Conservation (phyloP, 2,113 vertebrate species). For the Cynocephalus volans region DNA sequence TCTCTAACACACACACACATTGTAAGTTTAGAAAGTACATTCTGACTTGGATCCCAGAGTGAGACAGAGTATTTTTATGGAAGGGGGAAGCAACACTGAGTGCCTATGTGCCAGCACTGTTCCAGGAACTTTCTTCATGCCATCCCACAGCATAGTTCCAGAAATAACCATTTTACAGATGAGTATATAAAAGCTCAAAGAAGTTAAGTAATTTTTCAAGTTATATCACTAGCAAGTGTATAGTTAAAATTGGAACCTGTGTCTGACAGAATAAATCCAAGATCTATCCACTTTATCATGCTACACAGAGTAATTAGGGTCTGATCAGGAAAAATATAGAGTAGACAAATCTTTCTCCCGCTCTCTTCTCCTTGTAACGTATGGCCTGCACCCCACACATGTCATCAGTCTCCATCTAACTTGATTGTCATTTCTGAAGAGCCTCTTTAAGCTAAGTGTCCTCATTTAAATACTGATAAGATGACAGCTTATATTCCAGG, state of each 20-base stretch:
- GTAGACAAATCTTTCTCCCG: neutral
- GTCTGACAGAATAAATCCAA: constrained; percentile 49
- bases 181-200: neutral
- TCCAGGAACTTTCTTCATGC: neutral
- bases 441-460: neutral
- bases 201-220: constrained; percentile 24
- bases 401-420: neutral
- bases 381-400: neutral
- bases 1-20: too few relatives aligned
- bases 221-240: neutral
- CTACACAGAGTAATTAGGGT: neutral
- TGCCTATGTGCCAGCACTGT: neutral
- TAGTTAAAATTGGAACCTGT: neutral
- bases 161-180: neutral
- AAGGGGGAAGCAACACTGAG: neutral
- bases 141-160: neutral
- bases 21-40: neutral
- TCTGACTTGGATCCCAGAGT: neutral
- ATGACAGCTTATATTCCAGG: neutral
- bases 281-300: neutral
- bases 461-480: constrained; percentile 32
- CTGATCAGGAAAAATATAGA: neutral
- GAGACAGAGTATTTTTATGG: neutral
- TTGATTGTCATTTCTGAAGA: neutral
- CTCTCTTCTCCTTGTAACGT: neutral